Percentiles rank a stretch among this genome's conserved stretches.
These are phyloP conservation scores for Xiphorhynchus elegans DNA, from an alignment of 2,113 vertebrate genomes.

Conservation along the genomic window DNA sequence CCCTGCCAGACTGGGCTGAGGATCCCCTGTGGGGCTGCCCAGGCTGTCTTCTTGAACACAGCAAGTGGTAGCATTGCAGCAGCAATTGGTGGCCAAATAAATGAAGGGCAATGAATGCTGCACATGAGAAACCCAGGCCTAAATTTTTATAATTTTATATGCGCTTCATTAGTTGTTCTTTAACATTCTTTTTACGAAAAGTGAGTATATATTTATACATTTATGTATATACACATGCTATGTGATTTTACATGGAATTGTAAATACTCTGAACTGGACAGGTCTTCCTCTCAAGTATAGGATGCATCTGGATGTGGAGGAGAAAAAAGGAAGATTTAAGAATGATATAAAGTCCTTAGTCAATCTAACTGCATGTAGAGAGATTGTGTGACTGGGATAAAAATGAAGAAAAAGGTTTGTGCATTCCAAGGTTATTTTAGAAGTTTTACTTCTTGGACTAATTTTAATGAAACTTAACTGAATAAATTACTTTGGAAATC, in stretches of 20 bases:
- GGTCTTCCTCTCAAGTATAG: background rate
- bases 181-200: background rate
- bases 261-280: background rate
- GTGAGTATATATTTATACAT: background rate
- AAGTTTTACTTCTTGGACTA: background rate
- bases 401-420: background rate
- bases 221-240: background rate
- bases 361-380: background rate
- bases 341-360: background rate
- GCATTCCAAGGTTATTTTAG: background rate
- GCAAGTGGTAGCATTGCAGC: background rate
- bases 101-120: background rate
- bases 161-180: background rate
- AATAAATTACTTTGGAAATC: background rate
- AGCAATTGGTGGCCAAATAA: background rate
- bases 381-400: background rate
- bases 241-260: background rate
- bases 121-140: background rate
- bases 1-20: background rate
- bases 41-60: accelerated
- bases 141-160: background rate
- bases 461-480: background rate
- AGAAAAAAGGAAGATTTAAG: background rate
- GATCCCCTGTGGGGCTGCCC: background rate
- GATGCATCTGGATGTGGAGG: background rate